Evolutionary conservation across 1,140 invertebrate genomes (phyloP), one percentile per base, ranked within the genome.

Genomic region (Papilio glaucus): DNA sequence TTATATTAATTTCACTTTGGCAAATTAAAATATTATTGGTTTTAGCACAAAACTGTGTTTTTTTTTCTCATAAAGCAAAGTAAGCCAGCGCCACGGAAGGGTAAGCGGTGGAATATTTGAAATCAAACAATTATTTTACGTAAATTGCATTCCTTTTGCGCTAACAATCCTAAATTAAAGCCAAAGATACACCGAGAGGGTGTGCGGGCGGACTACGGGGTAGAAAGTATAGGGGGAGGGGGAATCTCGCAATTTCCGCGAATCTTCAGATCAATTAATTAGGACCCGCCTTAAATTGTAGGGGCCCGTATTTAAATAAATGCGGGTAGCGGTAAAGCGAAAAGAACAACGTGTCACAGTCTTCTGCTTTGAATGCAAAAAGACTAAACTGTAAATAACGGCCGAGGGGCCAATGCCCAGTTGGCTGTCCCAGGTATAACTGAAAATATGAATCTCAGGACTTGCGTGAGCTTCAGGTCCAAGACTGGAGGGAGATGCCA

Each of bases 41-140:
- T 41, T 62, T 37, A 21, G 10, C 33, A n/a, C 24, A 37, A 45
- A n/a, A 49, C 29, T 42, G 41, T 53, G n/a, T 63, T 72, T 78
- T 75, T n/a, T 80, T 80, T 78, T 83, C 81, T 81, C 77, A 82
- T 80, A 80, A 83, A 80, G 77, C 79, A 83, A 85, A 88, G 86
- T 85, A 86, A 77, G 73, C 77, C 71, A 57, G 62, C 75, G 57
- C 74, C 65, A 57, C 37, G 73, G 76, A 84, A 84, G 83, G 81
- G 83, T 87, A 72, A 78, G 72, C 73, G 72, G 61, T 71, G 73
- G 80, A 87, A 85, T 90, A 85, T 89, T 86, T 79, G 82, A 86
- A 90, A 89, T 90, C 89, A 89, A 91, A 91, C 88, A 90, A 90
- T 91, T 90, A 90, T 91, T 89, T 90, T 85, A 91, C 85, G 84